Conservation (phyloP, 2,888 invertebrate genomes). For the Lepas anatifera region DNA sequence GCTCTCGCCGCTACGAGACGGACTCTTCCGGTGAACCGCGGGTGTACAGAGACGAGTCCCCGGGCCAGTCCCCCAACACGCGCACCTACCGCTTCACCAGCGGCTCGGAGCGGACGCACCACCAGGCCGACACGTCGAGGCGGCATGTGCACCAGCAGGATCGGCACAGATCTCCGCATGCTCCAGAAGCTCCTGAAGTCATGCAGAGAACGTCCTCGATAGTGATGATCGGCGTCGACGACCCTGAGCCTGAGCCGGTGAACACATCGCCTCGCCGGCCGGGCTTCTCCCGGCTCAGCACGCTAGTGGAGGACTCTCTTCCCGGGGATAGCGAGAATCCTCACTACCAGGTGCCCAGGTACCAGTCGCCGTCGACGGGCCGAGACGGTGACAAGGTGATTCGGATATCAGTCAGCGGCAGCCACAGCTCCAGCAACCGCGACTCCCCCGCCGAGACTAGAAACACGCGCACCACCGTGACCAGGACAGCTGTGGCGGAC, state of each 20-base stretch:
- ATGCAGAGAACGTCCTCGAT: neutral
- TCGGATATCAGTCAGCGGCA: neutral
- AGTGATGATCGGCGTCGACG: neutral
- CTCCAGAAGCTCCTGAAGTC: neutral
- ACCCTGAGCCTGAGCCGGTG: neutral
- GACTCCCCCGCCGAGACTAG: no score
- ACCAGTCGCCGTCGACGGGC: neutral
- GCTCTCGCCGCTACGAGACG: no score
- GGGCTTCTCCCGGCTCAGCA: neutral
- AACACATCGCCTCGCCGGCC: neutral
- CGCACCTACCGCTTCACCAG: neutral
- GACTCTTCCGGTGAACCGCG: neutral
- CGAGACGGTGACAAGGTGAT: slow-evolving; percentile 1
- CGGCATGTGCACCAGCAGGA: no score
- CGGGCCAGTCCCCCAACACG: neutral
- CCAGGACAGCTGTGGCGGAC: no score
- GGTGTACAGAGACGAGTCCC: neutral
- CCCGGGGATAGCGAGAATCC: neutral
- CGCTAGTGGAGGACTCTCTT: neutral
- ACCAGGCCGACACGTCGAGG: neutral
- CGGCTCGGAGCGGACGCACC: neutral
- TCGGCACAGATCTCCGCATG: no score
- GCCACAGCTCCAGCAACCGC: neutral
- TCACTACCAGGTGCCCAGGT: neutral
- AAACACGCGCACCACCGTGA: neutral